Conservation (phyloP, 2,113 vertebrate species). For the Cariama cristata region DNA sequence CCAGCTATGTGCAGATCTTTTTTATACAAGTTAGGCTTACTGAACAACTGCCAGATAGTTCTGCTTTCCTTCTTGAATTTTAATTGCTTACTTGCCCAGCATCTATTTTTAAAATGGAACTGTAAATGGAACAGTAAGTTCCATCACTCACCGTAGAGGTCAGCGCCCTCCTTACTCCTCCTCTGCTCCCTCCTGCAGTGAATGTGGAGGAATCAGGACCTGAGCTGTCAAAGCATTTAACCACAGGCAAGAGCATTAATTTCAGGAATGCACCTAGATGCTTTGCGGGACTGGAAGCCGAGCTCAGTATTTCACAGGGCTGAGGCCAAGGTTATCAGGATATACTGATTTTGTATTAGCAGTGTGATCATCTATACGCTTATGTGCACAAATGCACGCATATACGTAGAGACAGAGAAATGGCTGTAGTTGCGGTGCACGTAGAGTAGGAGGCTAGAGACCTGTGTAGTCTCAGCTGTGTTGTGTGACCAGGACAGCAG, state of each 20-base stretch:
- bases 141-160: constrained; percentile 22
- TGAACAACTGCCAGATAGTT: constrained; percentile 63
- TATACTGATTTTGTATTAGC: background rate
- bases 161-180: background rate
- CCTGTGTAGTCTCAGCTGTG: background rate
- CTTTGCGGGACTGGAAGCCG: background rate
- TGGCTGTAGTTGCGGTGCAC: background rate
- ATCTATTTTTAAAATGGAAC: constrained; percentile 65
- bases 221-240: background rate
- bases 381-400: rapidly evolving
- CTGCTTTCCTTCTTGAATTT: constrained; percentile 68
- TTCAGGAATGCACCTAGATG: background rate
- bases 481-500: background rate
- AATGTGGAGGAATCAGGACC: background rate
- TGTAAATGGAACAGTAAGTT: constrained; percentile 52
- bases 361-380: background rate
- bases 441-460: background rate
- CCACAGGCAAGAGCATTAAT: background rate
- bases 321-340: background rate
- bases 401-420: background rate
- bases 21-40: constrained; percentile 57
- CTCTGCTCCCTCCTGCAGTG: background rate
- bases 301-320: background rate
- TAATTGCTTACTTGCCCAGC: constrained; percentile 62
- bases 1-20: constrained; percentile 54